Base-by-base conservation (phyloP, 2,797 vertebrate genomes). In the Galaxias olidus region DNA sequence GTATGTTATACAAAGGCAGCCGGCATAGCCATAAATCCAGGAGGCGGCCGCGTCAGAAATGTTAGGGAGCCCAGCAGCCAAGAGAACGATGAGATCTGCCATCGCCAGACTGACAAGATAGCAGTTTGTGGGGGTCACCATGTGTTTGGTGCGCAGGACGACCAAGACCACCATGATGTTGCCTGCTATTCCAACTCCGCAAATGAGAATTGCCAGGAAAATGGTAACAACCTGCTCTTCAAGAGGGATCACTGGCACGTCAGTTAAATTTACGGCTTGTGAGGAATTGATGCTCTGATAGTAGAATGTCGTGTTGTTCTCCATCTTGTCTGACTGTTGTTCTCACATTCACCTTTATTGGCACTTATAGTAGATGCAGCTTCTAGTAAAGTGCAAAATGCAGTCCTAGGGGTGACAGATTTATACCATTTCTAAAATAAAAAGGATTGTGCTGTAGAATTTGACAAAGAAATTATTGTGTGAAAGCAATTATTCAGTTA, bases 61-160 rank as follows among this genome's bases (percentile, higher is more conserved):
- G 45, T 95, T 94, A 3, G 95, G 95, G 68, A 95, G 90, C 17
- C 94, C 93, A 0, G 95, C 94, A 0, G 92, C 93, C 77, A 96
- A 72, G 9, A 96, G 92, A 41, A 96, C 94, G 0, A 95, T 92
- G 59, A 96, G 92, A 72, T 96, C 94, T 0, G 94, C 94, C 0
- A 93, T 72, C 0, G 94, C 95, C 86, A 96, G 86, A 65, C 94
- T 97, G 66, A 94, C 95, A n/a, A 96, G 88, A 77, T 96, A 96
- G 63, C 94, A 96, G 87, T 94, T 95, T 46, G 94, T 96, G 13
- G 95, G 92, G 6, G 95, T 96, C 85, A 94, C 90, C 95, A 94
- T 94, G 84, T 95, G 93, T 68, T 93, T 92, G 63, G 91, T 92
- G 47, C 92, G 89, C 54, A 96, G 86, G 62, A 96, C 94, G 43